A percentile compares a stretch with the other conserved stretches of the same genome.
Conservation (phyloP, 2,113 vertebrate genomes). For the Suricata suricatta region DNA sequence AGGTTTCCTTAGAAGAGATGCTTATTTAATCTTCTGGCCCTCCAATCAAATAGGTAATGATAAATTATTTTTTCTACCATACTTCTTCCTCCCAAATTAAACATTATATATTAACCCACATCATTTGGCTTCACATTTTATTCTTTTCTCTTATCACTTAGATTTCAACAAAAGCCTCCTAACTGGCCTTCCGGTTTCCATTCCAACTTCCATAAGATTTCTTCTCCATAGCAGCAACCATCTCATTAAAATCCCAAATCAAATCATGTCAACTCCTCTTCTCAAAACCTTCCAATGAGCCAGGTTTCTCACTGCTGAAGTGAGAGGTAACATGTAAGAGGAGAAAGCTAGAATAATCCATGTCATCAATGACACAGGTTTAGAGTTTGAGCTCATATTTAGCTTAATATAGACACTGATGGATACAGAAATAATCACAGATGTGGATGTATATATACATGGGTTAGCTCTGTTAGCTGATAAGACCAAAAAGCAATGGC, state of each 20-base stretch:
- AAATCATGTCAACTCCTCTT: not conserved
- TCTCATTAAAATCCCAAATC: constrained; percentile 11
- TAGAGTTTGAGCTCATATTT: not conserved
- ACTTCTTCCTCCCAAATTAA: not conserved
- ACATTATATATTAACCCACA: not conserved
- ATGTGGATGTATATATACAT: not conserved
- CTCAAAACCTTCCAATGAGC: not conserved
- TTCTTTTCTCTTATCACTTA: not conserved
- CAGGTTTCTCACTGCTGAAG: not conserved
- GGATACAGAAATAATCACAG: not conserved
- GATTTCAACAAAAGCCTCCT: not conserved
- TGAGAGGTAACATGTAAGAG: not conserved
- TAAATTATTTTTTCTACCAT: not conserved
- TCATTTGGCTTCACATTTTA: not conserved
- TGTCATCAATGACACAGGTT: not conserved
- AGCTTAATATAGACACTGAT: not conserved
- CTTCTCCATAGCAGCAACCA: not conserved
- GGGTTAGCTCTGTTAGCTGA: not conserved
- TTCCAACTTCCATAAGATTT: not conserved
- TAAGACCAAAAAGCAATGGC: not conserved
- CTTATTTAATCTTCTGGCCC: not conserved
- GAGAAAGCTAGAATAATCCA: not conserved
- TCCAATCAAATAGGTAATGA: not conserved
- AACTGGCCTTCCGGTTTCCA: not conserved
- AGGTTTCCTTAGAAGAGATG: not conserved